These are phyloP conservation scores for Columba guinea DNA, from an alignment of 2,797 vertebrate species.

Conservation along the genomic window DNA sequence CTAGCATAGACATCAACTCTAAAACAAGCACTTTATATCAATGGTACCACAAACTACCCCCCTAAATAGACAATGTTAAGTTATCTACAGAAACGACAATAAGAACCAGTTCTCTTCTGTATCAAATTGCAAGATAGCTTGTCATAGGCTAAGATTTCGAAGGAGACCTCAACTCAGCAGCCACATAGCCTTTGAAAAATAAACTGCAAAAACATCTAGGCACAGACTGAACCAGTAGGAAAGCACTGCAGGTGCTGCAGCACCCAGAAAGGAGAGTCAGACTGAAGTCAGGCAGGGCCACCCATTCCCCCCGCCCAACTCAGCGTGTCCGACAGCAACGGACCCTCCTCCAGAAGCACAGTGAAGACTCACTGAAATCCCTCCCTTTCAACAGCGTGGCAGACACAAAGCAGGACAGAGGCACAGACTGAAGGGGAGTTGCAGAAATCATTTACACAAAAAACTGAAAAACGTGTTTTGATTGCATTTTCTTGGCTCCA, in stretches of 20 bases:
- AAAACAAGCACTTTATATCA: neutral
- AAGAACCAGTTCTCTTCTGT: neutral
- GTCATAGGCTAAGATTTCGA: neutral
- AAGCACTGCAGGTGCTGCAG: neutral
- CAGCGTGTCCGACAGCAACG: neutral
- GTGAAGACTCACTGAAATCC: neutral
- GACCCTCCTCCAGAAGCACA: neutral
- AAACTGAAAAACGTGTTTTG: neutral
- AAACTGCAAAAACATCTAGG: neutral
- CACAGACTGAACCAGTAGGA: neutral
- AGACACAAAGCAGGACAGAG: neutral
- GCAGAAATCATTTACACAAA: neutral
- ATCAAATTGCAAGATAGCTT: neutral
- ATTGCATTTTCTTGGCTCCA: neutral
- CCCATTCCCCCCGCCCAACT: neutral
- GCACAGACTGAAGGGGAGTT: neutral
- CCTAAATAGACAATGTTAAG: neutral
- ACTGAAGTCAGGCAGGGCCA: neutral
- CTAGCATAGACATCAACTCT: neutral
- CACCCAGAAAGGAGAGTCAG: neutral
- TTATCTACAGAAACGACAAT: neutral
- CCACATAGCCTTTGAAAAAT: neutral
- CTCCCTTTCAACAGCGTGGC: neutral
- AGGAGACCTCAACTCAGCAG: neutral
- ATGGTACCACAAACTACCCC: neutral